A percentile compares a stretch with the other conserved stretches of the same genome.
phyloP scores from a whole-genome alignment of 2,888 invertebrate genomes.

The Stegana nigrithorax region DNA sequence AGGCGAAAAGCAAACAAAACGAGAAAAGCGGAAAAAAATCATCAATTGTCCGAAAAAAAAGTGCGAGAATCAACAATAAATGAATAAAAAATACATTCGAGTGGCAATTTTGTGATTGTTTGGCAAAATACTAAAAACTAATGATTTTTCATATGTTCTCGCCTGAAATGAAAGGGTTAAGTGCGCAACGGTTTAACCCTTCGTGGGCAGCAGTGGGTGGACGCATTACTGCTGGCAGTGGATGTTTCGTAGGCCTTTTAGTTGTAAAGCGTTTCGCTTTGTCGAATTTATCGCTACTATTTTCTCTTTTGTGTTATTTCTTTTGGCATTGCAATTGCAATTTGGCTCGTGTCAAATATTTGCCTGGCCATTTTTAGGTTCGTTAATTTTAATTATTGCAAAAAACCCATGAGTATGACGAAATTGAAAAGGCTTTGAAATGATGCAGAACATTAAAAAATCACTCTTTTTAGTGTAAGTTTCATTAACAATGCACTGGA shows the following conservation, averaged over 20 bases:
- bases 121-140: constrained; percentile 60
- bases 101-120: constrained; percentile 59
- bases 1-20: constrained; percentile 51
- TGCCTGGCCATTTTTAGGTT: constrained; percentile 10
- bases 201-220: too few relatives aligned
- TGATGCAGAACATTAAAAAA: constrained; percentile 4
- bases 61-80: not conserved
- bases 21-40: constrained; percentile 42
- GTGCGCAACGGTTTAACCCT: too few relatives aligned
- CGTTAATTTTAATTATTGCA: constrained; percentile 15
- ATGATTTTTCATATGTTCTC: constrained; percentile 60
- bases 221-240: constrained; percentile 15
- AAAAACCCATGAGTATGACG: not conserved
- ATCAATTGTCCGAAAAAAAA: constrained; percentile 11
- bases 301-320: constrained; percentile 28
- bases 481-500: too few relatives aligned
- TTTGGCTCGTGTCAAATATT: not conserved
- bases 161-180: constrained; percentile 23
- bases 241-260: constrained; percentile 10
- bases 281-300: constrained; percentile 24
- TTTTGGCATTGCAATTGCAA: constrained; percentile 56
- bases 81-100: constrained; percentile 26
- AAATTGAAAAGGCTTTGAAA: not conserved
- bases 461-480: too few relatives aligned
- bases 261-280: constrained; percentile 1